Evolutionary conservation across 92 coral and sea anemone genomes (phyloP).

Genomic region (Blastomussa wellsi): DNA sequence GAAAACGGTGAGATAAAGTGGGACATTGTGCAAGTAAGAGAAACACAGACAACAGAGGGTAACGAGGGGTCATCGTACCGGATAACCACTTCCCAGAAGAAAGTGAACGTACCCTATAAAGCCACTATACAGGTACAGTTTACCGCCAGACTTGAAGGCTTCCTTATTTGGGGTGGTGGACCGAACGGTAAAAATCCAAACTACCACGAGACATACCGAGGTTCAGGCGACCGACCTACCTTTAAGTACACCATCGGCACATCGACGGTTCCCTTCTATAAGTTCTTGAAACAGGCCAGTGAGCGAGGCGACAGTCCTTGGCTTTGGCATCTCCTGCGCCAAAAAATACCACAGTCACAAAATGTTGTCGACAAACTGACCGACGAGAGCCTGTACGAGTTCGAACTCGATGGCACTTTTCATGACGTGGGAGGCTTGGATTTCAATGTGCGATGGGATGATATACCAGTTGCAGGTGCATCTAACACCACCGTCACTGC

Average conservation of each 20-base stretch:
- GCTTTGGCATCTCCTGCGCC: slow-evolving; percentile 70
- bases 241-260: slow-evolving; percentile 57
- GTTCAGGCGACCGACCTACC: slow-evolving; percentile 52
- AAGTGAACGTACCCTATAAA: slow-evolving; percentile 56
- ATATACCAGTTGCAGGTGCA: neutral
- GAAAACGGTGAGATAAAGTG: slow-evolving; percentile 30
- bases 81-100: slow-evolving; percentile 37
- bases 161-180: slow-evolving; percentile 77
- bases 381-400: slow-evolving; percentile 65
- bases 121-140: slow-evolving; percentile 70
- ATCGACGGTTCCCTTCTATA: slow-evolving; percentile 57
- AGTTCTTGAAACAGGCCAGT: slow-evolving; percentile 63
- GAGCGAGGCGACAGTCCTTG: slow-evolving; percentile 60
- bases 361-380: slow-evolving; percentile 42
- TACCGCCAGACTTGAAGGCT: slow-evolving; percentile 73
- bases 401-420: slow-evolving; percentile 71
- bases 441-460: slow-evolving; percentile 48
- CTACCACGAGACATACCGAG: slow-evolving; percentile 57
- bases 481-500: neutral
- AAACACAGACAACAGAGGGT: slow-evolving; percentile 8
- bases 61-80: slow-evolving; percentile 26
- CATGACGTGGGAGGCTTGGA: slow-evolving; percentile 66
- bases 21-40: slow-evolving; percentile 14
- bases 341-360: slow-evolving; percentile 30
- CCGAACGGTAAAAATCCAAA: slow-evolving; percentile 48